Evolutionary conservation across 2,797 vertebrate species (phyloP), one percentile per base, ranked within the genome.

Genomic region (Esox masquinongy): DNA sequence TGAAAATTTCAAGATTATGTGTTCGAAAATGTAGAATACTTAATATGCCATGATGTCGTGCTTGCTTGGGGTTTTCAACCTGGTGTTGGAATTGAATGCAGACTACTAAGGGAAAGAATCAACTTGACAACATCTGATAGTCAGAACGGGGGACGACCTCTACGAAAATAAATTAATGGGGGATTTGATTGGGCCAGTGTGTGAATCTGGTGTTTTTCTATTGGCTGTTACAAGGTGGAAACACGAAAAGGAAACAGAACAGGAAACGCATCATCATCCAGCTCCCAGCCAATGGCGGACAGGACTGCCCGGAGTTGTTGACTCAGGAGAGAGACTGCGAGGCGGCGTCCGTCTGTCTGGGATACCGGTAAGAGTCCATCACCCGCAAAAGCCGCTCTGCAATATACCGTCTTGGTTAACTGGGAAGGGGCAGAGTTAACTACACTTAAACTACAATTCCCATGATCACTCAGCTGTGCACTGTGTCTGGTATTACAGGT

Each of bases 301-400:
- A 94, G 49, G 97, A 99, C 74, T 99, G 98, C 80, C 94, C 95
- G 0, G 97, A 98, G 19, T 92, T 95, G 0, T 92, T 99, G 76
- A 94, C 88, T 51, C 97, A 99, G 85, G 97, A 99, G 84, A 95
- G 93, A 80, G 94, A 97, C 24, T 99, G 97, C 22, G 96, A 97
- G 24, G 74, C 89, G 17, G 90, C 94, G 0, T 93, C 91, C 0
- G 77, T 91, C 72, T 99, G 98, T 86, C 89, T 93, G 3, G 96
- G 91, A 79, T 97, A 94, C 94, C 97, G 97, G 98, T 97, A 90
- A 85, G 26, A n/a, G 66, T 6, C 49, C 63, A 22, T 59, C 31
- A 17, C 19, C 66, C 16, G 24, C 31, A 5, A 3, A 11, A 19
- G 66, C 16, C 59, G 19, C 47, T 66, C 59, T 36, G 19, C 61